A percentile compares a stretch with the other conserved stretches of the same genome.
These are phyloP conservation scores for Halichondria panicea DNA, from an alignment of 37 sponge, comb jelly and placozoan species.

Conservation along the genomic window DNA sequence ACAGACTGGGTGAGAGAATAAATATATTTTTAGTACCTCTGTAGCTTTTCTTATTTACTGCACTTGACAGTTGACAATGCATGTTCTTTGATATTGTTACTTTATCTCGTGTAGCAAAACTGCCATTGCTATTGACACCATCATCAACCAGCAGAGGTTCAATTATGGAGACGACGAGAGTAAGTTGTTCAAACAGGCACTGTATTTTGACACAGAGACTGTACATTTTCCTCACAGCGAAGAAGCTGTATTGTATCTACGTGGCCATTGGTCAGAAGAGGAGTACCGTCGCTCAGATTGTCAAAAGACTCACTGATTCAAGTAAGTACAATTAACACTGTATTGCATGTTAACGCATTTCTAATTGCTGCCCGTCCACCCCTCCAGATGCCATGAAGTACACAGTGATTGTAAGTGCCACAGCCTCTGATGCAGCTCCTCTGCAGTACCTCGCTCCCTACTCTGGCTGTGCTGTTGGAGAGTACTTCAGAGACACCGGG, in stretches of 20 bases:
- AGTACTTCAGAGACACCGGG: slow-evolving; percentile 97
- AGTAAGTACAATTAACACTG: slow-evolving; percentile 32
- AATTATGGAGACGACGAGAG: slow-evolving; percentile 95
- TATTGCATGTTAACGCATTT: neutral
- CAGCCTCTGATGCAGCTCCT: slow-evolving; percentile 99
- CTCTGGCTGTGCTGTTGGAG: slow-evolving; percentile 99
- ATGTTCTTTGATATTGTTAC: too few relatives aligned
- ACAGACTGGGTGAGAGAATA: slow-evolving; percentile 92
- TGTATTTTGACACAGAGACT: neutral
- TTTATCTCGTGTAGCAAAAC: slow-evolving; percentile 76
- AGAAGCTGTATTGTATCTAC: slow-evolving; percentile 98
- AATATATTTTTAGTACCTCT: too few relatives aligned
- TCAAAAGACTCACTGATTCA: slow-evolving; percentile 90
- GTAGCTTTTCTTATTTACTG: too few relatives aligned
- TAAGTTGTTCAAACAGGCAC: slow-evolving; percentile 7
- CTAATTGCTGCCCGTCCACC: neutral
- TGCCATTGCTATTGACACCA: slow-evolving; percentile 98
- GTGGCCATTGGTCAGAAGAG: slow-evolving; percentile 99
- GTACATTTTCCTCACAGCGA: slow-evolving; percentile 43
- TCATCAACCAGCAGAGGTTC: slow-evolving; percentile 97
- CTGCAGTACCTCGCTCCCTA: slow-evolving; percentile 98
- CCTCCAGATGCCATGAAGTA: slow-evolving; percentile 95
- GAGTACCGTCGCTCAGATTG: slow-evolving; percentile 98
- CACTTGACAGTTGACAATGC: too few relatives aligned
- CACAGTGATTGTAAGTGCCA: slow-evolving; percentile 94